Evolutionary conservation across 1,140 invertebrate species (phyloP), one percentile per base, ranked within the genome.

Genomic region (Drosophila lacteicornis): DNA sequence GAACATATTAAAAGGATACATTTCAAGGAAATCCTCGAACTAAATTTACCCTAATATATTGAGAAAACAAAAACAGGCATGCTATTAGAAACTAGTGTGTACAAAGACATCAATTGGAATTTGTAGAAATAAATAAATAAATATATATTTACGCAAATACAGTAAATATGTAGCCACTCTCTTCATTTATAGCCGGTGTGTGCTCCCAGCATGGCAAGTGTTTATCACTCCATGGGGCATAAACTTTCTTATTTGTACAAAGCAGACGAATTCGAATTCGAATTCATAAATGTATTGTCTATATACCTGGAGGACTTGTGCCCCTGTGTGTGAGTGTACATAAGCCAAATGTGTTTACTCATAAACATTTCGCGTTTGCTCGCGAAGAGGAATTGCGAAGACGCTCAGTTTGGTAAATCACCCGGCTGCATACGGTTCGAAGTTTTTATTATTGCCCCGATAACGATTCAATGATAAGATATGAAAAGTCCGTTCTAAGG

Each of bases 391-490:
- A 70, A 70, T 68, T 19, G 67, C 62, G 63, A 70, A 70, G 67
- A 36, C 67, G 53, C 43, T 70, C 43, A 70, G 67, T 47, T 56
- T 22, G 50, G 42, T 56, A 70, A 68, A 47, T 70, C 67, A 53
- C 7, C 63, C 63, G 68, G 68, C 62, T 70, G 67, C 67, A 70
- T 36, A 43, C 67, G 67, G 67, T 70, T 70, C 63, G 67, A 70
- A 38, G 40, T 70, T 55, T 56, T 30, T 68, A 55, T 47, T 57
- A 55, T 17, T 56, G 19, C 19, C 63, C 67, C 67, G 67, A 70
- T 70, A 70, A 70, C 67, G 63, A 33, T 46, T 70, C 67, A 55
- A 68, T 70, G 67, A 70, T 70, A 68, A 70, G 67, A 70, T 70
- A 70, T 70, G 67, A 70, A 68, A 70, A 68, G 63, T 67, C 63